Base-by-base conservation (phyloP, 2,113 vertebrate species). In the Tinamus guttatus region DNA sequence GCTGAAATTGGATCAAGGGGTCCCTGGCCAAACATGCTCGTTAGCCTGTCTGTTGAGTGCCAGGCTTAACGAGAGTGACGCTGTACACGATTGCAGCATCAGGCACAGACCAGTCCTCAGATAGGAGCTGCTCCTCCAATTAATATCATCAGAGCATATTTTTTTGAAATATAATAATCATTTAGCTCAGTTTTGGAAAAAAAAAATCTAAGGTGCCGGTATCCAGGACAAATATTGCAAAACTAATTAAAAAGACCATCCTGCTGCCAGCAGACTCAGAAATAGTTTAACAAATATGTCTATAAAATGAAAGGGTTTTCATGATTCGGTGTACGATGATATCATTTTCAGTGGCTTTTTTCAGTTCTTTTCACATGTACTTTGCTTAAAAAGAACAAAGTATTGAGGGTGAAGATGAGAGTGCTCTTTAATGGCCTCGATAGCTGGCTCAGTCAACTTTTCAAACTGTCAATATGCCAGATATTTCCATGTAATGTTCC, bases 401-500 rank as follows among this genome's bases (percentile, higher is more conserved):
- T 78, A 59, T 86, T 91, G 77, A 59, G 63, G 30, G 84, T 78
- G 93, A 95, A 84, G 79, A 93, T 77, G 86, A 93, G 75, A 87
- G 86, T 88, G 60, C 82, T 89, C 69, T 96, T 94, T 70, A 85
- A 81, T 85, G 85, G 87, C 89, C 81, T 93, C 45, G 76, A 62
- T 63, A 82, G 82, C 82, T 96, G 93, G 83, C 91, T 96, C 76
- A 14, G 92, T 93, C 95, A 90, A 83, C 92, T 91, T 67, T 94
- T 91, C 52, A 87, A 78, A 94, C 87, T 96, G 93, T 93, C 96
- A 94, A 80, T 91, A 97, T 90, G 85, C 90, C 92, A 96, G 91
- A 88, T 90, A 95, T 90, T 95, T 94, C 70, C 82, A 8, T 89
- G 86, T 67, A 95, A 91, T 82, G 84, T 58, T 93, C 84, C 74